phyloP scores from a whole-genome alignment of 2,113 vertebrate genomes.

The Colinus virginianus region DNA sequence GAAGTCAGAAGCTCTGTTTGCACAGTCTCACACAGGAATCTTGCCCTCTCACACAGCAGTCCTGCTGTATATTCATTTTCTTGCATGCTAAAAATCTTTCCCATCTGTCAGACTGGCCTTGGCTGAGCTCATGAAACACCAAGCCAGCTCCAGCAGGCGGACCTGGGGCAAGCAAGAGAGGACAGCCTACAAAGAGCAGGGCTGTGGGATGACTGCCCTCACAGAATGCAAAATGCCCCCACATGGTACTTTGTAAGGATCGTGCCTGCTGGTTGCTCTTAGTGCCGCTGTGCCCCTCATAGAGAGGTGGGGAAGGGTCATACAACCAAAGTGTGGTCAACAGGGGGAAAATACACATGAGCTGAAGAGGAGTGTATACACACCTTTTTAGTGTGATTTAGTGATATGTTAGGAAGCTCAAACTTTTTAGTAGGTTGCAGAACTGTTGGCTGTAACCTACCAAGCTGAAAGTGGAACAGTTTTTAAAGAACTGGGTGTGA shows the following conservation, averaged over 20 bases:
- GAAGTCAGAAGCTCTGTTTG: neutral
- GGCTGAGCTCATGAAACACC: fast-evolving
- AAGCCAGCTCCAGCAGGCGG: neutral
- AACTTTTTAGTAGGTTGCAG: neutral
- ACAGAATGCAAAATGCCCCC: neutral
- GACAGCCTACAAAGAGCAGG: neutral
- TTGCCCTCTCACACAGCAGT: neutral
- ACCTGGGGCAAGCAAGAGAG: neutral
- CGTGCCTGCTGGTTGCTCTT: fast-evolving
- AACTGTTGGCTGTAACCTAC: neutral
- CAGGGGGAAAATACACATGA: fast-evolving
- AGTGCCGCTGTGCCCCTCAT: fast-evolving
- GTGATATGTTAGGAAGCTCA: neutral
- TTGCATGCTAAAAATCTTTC: neutral
- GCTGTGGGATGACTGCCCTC: neutral
- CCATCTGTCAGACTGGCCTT: fast-evolving
- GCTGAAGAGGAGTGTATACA: neutral
- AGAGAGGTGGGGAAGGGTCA: neutral
- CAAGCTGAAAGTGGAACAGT: neutral
- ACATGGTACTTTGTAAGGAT: neutral
- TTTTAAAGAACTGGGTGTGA: neutral
- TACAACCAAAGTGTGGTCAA: fast-evolving
- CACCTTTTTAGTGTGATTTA: neutral
- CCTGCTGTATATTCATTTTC: fast-evolving
- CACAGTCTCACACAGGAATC: neutral